Base-by-base conservation (phyloP, 2,113 vertebrate genomes). In the Kryptolebias marmoratus region DNA sequence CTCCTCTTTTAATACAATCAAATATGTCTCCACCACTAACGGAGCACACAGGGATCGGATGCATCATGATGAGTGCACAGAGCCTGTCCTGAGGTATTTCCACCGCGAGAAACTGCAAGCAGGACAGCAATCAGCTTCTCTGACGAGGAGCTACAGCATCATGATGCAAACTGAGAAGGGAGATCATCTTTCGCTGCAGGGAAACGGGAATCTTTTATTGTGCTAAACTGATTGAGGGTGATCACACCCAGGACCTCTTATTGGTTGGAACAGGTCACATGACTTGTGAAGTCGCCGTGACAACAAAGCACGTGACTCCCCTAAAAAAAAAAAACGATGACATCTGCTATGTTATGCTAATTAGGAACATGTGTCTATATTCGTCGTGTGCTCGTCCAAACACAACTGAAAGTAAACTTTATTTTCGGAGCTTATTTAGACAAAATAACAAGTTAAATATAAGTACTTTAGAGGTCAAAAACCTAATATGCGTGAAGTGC, bases 1-100 rank as follows among this genome's bases (percentile, higher is more conserved):
- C 82, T 47, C 93, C 93, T 52, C 79, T 87, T 61, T 93, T 91
- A 55, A 93, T 86, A 68, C 87, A 90, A 60, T 94, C 92, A 84
- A 94, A 93, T 74, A 95, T 88, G 80, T 89, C 90, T 53, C 73
- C 90, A 39, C 54, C 79, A 57, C 60, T 65, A 5, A 11, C 72
- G 52, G 84, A 71, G 65, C 77, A 64, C 14, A 69, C 69, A 0
- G 81, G 75, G 47, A 82, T 77, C 59, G 80, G 76, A 45, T 85
- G 77, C 91, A 91, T 92, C 32, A 5, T 84, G 64, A 52, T n/a
- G 39, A 22, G 11, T 30, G 70, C 64, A 49, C 55, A 1, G 27
- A 13, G 12, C 27, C 64, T 13, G 9, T 53, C 81, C 36, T 60
- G 36, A 22, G 0, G 3, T 55, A 61, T 54, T 65, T 62, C 50